Conservation (phyloP, 2,888 invertebrate genomes). For the Lepidonotus clava region DNA sequence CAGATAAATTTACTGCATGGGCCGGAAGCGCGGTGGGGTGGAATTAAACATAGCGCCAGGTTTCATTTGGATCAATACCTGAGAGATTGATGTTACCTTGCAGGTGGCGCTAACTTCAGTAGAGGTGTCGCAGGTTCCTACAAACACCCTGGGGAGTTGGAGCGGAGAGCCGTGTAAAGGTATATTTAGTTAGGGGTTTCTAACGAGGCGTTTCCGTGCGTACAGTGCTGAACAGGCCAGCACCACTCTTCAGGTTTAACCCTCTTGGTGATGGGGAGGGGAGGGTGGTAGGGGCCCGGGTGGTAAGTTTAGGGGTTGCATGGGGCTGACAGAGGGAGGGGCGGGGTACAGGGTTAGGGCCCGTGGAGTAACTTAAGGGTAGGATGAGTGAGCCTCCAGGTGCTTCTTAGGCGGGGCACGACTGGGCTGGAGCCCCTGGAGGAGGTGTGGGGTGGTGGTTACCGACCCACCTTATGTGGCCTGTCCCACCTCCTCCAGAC, state of each 20-base stretch:
- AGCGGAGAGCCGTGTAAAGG: too few relatives aligned
- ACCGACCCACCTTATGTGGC: neutral
- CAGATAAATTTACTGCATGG: neutral
- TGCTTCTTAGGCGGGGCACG: neutral
- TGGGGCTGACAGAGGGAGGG: too few relatives aligned
- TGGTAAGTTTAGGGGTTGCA: neutral
- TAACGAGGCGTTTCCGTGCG: too few relatives aligned
- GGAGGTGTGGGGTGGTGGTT: neutral
- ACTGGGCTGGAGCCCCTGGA: neutral
- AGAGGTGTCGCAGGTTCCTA: too few relatives aligned
- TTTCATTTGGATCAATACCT: too few relatives aligned
- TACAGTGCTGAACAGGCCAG: neutral
- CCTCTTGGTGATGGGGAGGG: neutral
- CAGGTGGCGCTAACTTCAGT: too few relatives aligned
- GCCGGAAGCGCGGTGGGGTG: neutral
- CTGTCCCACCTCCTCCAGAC: neutral
- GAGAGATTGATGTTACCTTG: too few relatives aligned
- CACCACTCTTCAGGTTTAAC: neutral
- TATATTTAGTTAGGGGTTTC: too few relatives aligned
- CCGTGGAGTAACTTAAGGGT: neutral
- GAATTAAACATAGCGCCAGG: neutral
- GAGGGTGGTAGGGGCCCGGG: neutral
- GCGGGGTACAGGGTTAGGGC: neutral
- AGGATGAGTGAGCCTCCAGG: neutral
- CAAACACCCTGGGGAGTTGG: too few relatives aligned